Conservation (phyloP, 1,140 invertebrate genomes). For the Cotesia typhae region DNA sequence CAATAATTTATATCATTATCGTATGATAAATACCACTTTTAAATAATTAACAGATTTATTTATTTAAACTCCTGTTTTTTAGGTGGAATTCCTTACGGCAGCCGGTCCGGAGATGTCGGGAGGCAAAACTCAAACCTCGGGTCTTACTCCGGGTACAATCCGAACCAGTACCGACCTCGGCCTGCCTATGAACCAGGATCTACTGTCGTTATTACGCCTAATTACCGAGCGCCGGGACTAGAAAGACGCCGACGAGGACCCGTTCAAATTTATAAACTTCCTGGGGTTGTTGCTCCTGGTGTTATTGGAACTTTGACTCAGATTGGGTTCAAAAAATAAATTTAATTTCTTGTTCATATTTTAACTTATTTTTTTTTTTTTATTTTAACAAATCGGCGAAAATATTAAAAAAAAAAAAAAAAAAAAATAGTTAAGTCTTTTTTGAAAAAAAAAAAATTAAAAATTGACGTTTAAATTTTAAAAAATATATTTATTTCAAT, state of each 20-base stretch:
- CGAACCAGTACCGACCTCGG: conserved; percentile 8
- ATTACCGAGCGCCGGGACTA: conserved; percentile 42
- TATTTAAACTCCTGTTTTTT: conserved; percentile 32
- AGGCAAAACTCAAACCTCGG: conserved; percentile 30
- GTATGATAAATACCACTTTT: conserved; percentile 14
- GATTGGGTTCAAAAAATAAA: conserved; percentile 46
- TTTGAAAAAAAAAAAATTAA: too few relatives aligned
- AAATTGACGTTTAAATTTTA: too few relatives aligned
- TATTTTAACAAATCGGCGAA: neutral
- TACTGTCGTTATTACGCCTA: conserved; percentile 41
- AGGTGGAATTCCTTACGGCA: conserved; percentile 62
- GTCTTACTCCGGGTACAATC: neutral
- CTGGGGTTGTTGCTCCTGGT: conserved; percentile 46
- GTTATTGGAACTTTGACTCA: conserved; percentile 46
- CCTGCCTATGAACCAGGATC: neutral
- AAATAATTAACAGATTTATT: neutral
- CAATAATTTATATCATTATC: neutral
- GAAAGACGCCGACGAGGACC: conserved; percentile 36
- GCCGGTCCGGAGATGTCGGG: conserved; percentile 52
- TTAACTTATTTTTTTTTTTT: neutral
- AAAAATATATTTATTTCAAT: too few relatives aligned
- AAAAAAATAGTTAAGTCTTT: too few relatives aligned
- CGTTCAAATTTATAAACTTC: conserved; percentile 50
- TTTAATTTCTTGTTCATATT: neutral
- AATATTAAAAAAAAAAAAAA: too few relatives aligned